Conservation (phyloP, 2,888 invertebrate species). For the Chrysodeixis includens region DNA sequence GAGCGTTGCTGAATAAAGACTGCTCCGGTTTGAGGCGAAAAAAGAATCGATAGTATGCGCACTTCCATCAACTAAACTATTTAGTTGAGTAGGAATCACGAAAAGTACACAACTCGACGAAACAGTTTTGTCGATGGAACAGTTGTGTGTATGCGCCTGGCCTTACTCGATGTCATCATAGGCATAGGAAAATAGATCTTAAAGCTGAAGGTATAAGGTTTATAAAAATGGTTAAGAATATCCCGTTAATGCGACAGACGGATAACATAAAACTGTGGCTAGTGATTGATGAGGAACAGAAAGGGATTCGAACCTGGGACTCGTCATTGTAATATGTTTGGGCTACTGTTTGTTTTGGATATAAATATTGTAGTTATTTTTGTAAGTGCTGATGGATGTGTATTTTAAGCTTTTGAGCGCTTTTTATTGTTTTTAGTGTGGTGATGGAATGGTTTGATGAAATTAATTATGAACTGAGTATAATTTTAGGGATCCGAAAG, state of each 20-base stretch:
- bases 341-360: conserved; percentile 10
- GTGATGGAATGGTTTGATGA: too few relatives aligned
- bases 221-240: conserved; percentile 50
- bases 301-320: conserved; percentile 49
- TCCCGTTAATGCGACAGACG: conserved; percentile 65
- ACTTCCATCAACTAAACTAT: too few relatives aligned
- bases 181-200: conserved; percentile 28
- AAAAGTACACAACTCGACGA: too few relatives aligned
- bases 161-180: conserved; percentile 27
- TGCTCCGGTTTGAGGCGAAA: too few relatives aligned
- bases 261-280: conserved; percentile 50
- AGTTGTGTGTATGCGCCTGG: too few relatives aligned
- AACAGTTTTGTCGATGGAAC: too few relatives aligned
- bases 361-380: background rate
- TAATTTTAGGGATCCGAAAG: too few relatives aligned
- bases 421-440: background rate
- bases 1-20: too few relatives aligned
- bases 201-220: conserved; percentile 14
- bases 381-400: background rate
- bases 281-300: conserved; percentile 60
- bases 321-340: conserved; percentile 43
- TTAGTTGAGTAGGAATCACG: too few relatives aligned
- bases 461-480: too few relatives aligned
- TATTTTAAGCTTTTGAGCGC: background rate
- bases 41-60: too few relatives aligned